A percentile compares a stretch with the other conserved stretches of the same genome.
These are phyloP conservation scores for Pseudochaenichthys georgianus DNA, from an alignment of 2,797 vertebrate species.

Conservation along the genomic window DNA sequence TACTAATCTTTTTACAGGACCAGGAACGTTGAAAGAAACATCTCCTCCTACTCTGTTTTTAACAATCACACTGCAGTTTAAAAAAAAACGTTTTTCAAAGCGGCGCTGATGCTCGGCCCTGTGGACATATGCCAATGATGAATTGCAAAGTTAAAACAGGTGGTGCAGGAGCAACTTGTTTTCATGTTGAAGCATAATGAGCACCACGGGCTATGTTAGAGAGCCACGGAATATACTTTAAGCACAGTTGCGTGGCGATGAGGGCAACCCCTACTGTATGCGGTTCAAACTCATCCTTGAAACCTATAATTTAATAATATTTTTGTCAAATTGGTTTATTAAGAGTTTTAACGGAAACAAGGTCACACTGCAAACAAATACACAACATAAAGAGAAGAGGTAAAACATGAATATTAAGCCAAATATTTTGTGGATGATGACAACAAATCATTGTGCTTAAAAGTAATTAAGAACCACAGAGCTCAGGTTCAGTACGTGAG, in stretches of 20 bases:
- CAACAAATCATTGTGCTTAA: neutral
- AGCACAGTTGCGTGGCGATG: neutral
- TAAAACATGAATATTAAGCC: neutral
- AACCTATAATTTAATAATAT: neutral
- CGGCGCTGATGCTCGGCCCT: constrained; percentile 9
- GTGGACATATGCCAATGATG: constrained; percentile 43
- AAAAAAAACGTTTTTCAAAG: constrained; percentile 41
- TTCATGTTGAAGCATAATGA: constrained; percentile 10
- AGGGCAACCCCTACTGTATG: neutral
- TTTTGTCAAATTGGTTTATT: neutral
- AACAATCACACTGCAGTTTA: neutral
- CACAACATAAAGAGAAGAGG: neutral
- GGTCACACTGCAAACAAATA: neutral
- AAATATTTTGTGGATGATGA: neutral
- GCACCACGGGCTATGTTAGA: neutral
- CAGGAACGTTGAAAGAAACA: constrained; percentile 58
- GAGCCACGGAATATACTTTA: neutral
- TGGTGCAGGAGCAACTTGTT: constrained; percentile 31
- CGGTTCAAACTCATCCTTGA: constrained; percentile 14
- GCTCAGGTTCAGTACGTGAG: neutral
- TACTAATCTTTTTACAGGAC: constrained; percentile 71
- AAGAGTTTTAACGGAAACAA: neutral
- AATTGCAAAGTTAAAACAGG: constrained; percentile 54
- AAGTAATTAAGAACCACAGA: neutral
- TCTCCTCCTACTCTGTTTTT: constrained; percentile 7